Percentiles rank a stretch among this genome's conserved stretches.
Conservation (phyloP, 1,140 invertebrate genomes). For the Drosophila tsacasi region DNA sequence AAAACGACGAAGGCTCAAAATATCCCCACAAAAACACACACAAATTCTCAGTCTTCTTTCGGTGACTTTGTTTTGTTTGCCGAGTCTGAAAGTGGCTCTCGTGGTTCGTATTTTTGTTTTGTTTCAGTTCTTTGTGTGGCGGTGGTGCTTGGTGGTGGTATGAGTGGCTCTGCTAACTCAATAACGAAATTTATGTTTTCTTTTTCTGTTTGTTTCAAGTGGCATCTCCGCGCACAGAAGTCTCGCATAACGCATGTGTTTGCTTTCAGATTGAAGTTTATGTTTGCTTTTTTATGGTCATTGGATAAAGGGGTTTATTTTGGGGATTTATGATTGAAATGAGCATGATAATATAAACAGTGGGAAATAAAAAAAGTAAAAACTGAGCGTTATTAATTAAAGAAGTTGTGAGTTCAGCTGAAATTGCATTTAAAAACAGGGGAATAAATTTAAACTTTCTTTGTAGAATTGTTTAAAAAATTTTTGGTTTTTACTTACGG, state of each 20-base stretch:
- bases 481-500: not conserved
- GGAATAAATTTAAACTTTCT: not conserved
- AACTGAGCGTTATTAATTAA: not conserved
- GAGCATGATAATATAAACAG: not conserved
- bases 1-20: slow-evolving; percentile 63
- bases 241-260: slow-evolving; percentile 35
- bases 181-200: slow-evolving; percentile 74
- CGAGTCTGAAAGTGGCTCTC: slow-evolving; percentile 46
- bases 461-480: not conserved
- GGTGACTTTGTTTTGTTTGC: slow-evolving; percentile 47
- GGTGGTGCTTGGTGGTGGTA: slow-evolving; percentile 12
- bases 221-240: slow-evolving; percentile 45
- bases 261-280: slow-evolving; percentile 37
- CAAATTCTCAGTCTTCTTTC: slow-evolving; percentile 35
- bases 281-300: slow-evolving; percentile 11
- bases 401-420: not conserved
- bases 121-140: slow-evolving; percentile 22
- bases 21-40: slow-evolving; percentile 63
- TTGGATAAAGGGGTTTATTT: slow-evolving; percentile 11
- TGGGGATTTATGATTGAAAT: slow-evolving; percentile 18
- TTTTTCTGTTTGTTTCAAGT: slow-evolving; percentile 48
- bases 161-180: slow-evolving; percentile 55
- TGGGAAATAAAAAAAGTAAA: not conserved
- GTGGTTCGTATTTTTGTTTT: slow-evolving; percentile 43
- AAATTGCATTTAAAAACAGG: not conserved